These are phyloP conservation scores for Plutomurus gul DNA, from an alignment of 1,140 invertebrate species.

Conservation along the genomic window DNA sequence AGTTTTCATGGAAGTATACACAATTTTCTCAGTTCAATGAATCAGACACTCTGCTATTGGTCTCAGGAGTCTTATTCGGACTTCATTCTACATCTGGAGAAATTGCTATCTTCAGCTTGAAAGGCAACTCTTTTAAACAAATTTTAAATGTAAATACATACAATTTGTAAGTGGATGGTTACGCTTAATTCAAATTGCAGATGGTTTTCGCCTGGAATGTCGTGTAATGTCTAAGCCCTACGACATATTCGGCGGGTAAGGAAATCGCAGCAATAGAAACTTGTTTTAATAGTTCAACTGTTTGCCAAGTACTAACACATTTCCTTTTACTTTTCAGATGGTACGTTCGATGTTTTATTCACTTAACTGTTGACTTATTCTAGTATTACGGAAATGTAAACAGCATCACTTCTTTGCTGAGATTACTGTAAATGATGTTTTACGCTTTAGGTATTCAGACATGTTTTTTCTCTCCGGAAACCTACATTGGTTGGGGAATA, in stretches of 20 bases:
- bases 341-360: too few species aligned
- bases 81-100: slow-evolving; percentile 78
- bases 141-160: neutral
- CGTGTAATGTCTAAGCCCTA: slow-evolving; percentile 84
- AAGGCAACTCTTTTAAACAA: slow-evolving; percentile 61
- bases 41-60: slow-evolving; percentile 77
- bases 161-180: neutral
- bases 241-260: slow-evolving; percentile 79
- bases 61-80: slow-evolving; percentile 86
- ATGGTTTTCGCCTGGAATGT: slow-evolving; percentile 75
- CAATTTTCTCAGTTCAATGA: slow-evolving; percentile 88
- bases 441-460: slow-evolving; percentile 90
- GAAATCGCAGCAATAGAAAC: too few species aligned
- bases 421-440: slow-evolving; percentile 80
- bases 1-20: slow-evolving; percentile 85
- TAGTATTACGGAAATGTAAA: too few species aligned
- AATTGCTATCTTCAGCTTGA: slow-evolving; percentile 82
- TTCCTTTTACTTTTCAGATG: too few species aligned
- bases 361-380: too few species aligned
- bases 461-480: slow-evolving; percentile 79
- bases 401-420: neutral
- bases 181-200: slow-evolving; percentile 56
- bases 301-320: too few species aligned
- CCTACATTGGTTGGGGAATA: slow-evolving; percentile 76
- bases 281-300: too few species aligned